A percentile compares a stretch with the other conserved stretches of the same genome.
Conservation (phyloP, 2,888 invertebrate genomes). For the Polyploca ridens region DNA sequence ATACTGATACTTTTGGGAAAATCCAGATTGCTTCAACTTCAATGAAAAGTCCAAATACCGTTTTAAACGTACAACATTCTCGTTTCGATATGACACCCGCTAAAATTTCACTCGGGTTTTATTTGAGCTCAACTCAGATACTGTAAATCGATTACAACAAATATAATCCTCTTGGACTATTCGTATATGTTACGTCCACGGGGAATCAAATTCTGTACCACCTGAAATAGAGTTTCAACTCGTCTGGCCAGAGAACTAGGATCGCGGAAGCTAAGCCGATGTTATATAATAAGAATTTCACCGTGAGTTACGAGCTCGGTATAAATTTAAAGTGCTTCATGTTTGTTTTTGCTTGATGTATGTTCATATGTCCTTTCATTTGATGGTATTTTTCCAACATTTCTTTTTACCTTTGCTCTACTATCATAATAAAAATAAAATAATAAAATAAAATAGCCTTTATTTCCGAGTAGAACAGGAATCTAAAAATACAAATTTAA, state of each 20-base stretch:
- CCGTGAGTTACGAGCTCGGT: conserved; percentile 41
- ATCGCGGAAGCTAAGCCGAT: conserved; percentile 58
- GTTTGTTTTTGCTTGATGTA: conserved; percentile 25
- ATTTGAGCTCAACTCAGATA: conserved; percentile 36
- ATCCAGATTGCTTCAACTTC: not conserved
- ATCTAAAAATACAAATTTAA: too few species aligned
- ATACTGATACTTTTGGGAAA: too few species aligned
- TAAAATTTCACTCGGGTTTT: conserved; percentile 50
- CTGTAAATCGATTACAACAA: conserved; percentile 48
- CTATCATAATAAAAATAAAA: too few species aligned
- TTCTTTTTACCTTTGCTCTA: not conserved
- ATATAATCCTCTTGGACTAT: conserved; percentile 28
- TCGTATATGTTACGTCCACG: not conserved
- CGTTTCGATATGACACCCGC: conserved; percentile 43
- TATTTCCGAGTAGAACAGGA: too few species aligned
- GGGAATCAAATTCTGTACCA: conserved; percentile 32
- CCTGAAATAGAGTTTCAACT: not conserved
- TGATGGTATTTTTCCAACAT: conserved; percentile 1
- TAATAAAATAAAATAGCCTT: too few species aligned
- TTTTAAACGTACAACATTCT: conserved; percentile 33
- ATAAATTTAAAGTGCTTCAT: conserved; percentile 43
- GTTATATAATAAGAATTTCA: conserved; percentile 60
- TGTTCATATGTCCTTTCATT: not conserved
- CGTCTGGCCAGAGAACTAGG: conserved; percentile 23
- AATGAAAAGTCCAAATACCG: conserved; percentile 21